phyloP scores from a whole-genome alignment of 2,113 vertebrate species.

The Harpagus bidentatus region DNA sequence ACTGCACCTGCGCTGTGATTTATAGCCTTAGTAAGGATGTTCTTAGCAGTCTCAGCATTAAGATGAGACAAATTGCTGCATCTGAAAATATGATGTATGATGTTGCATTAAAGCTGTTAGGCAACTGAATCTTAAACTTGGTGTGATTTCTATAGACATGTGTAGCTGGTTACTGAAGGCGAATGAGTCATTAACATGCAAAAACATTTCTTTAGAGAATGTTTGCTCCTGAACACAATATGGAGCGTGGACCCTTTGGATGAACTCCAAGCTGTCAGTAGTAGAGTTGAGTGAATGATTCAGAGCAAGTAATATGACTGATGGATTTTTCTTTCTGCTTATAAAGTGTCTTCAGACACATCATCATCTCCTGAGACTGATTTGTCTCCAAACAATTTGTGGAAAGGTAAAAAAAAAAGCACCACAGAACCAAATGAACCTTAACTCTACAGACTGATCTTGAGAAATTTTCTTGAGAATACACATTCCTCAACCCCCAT shows the following conservation, averaged over 20 bases:
- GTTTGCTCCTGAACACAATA: neutral
- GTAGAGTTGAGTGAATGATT: neutral
- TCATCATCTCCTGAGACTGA: neutral
- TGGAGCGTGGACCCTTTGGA: neutral
- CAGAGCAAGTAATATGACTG: neutral
- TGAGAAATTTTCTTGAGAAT: neutral
- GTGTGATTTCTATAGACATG: neutral
- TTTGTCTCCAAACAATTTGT: neutral
- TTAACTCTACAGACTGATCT: neutral
- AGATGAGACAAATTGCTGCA: neutral
- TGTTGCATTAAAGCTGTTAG: neutral
- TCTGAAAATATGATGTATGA: constrained; percentile 22
- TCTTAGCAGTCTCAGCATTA: neutral
- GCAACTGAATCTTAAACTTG: neutral
- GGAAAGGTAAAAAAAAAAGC: neutral
- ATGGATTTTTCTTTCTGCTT: constrained; percentile 7
- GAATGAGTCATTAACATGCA: constrained; percentile 20
- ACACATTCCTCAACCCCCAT: neutral
- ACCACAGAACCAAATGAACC: neutral
- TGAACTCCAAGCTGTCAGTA: constrained; percentile 1
- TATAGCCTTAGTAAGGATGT: neutral
- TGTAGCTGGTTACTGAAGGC: neutral
- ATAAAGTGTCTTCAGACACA: neutral
- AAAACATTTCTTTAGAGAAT: constrained; percentile 1
- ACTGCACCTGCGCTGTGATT: neutral